These are phyloP conservation scores for Mya arenaria DNA, from an alignment of 1,140 invertebrate genomes.

Conservation along the genomic window DNA sequence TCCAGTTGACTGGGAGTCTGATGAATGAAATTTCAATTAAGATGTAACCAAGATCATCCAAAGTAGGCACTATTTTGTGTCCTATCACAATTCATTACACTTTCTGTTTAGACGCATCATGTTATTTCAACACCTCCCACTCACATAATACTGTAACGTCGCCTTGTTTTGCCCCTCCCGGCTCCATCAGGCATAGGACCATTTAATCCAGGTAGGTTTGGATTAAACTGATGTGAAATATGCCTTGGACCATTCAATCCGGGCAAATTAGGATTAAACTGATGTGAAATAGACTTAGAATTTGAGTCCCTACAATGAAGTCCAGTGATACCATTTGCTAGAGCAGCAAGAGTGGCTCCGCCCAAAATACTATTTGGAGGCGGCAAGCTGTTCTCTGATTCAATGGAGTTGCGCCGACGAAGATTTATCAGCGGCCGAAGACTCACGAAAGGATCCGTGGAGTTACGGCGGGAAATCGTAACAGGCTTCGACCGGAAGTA, in stretches of 20 bases:
- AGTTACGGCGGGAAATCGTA: slow-evolving; percentile 53
- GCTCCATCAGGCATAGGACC: slow-evolving; percentile 29
- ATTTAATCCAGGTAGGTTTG: slow-evolving; percentile 39
- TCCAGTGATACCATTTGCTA: slow-evolving; percentile 35
- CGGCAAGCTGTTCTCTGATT: slow-evolving; percentile 2
- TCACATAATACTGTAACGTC: slow-evolving; percentile 58
- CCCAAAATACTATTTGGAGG: slow-evolving; percentile 16
- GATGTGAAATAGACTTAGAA: slow-evolving; percentile 8
- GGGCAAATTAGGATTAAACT: not conserved
- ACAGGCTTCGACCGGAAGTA: slow-evolving; percentile 55
- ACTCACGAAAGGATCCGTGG: slow-evolving; percentile 53
- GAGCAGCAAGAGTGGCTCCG: slow-evolving; percentile 25
- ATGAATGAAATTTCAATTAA: no score
- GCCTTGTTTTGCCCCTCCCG: slow-evolving; percentile 17
- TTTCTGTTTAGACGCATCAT: no score
- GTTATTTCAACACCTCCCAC: no score
- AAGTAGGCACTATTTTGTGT: no score
- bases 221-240: slow-evolving; percentile 39
- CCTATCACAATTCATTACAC: no score
- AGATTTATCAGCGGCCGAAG: slow-evolving; percentile 46
- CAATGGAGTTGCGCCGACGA: slow-evolving; percentile 47
- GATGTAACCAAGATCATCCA: no score
- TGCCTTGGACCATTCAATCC: not conserved
- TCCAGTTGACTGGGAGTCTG: no score
- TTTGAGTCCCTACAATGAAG: slow-evolving; percentile 11